phyloP scores from a whole-genome alignment of 2,113 vertebrate species.

The Notiomystis cincta region DNA sequence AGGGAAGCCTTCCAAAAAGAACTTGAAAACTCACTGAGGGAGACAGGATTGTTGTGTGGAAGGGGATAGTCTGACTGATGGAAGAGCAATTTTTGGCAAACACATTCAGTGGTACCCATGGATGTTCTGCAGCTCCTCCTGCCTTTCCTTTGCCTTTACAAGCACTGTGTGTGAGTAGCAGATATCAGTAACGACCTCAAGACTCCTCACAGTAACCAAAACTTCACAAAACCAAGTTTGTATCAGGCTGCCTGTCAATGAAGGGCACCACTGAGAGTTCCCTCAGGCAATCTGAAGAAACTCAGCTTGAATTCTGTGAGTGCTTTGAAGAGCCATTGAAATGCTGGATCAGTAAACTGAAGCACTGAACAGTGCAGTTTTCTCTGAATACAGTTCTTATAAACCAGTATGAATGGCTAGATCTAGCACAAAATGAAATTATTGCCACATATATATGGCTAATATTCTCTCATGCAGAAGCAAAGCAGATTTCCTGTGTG shows the following conservation, averaged over 20 bases:
- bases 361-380: not conserved
- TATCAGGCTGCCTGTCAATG: not conserved
- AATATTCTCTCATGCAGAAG: not conserved
- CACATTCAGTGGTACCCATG: not conserved
- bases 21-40: not conserved
- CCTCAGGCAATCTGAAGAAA: not conserved
- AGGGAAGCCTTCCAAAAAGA: not conserved
- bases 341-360: not conserved
- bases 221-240: not conserved
- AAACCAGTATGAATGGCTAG: not conserved
- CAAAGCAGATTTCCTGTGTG: not conserved
- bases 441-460: not conserved
- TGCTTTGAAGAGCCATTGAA: not conserved
- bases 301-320: not conserved
- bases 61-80: not conserved
- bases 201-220: not conserved
- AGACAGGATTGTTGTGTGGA: not conserved
- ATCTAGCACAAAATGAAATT: not conserved
- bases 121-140: not conserved
- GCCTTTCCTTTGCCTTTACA: not conserved
- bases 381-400: not conserved
- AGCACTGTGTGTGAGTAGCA: not conserved
- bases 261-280: not conserved
- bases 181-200: not conserved
- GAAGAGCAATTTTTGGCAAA: not conserved